Percentiles rank a stretch among this genome's conserved stretches.
These are phyloP conservation scores for Drosophila multiciliata DNA, from an alignment of 2,888 invertebrate genomes.

Conservation along the genomic window DNA sequence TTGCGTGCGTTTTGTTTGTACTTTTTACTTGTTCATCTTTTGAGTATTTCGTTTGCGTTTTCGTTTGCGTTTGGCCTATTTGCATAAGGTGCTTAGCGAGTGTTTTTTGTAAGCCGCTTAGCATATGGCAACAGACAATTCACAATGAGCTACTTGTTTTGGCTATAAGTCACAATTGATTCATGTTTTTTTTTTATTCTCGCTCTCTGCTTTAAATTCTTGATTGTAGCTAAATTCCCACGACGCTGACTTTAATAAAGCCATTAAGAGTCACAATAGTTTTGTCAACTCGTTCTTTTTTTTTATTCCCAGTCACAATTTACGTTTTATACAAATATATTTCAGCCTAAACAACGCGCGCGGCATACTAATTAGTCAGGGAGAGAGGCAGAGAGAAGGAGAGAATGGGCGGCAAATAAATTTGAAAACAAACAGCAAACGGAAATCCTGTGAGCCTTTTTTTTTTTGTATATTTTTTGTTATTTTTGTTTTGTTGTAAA, in stretches of 20 bases:
- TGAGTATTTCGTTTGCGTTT: conserved; percentile 17
- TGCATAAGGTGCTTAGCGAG: conserved; percentile 72
- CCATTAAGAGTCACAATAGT: conserved; percentile 50
- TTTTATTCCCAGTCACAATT: conserved; percentile 32
- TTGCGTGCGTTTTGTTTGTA: conserved; percentile 46
- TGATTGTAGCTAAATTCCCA: conserved; percentile 45
- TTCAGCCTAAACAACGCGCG: conserved; percentile 43
- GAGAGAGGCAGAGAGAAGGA: neutral
- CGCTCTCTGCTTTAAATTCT: conserved; percentile 1
- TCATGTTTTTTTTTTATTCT: conserved; percentile 7
- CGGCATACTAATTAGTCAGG: conserved; percentile 65
- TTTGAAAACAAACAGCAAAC: conserved; percentile 64
- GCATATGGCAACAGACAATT: conserved; percentile 46
- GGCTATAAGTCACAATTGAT: conserved; percentile 36
- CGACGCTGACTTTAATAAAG: conserved; percentile 56
- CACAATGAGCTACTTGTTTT: conserved; percentile 10
- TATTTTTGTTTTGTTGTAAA: neutral
- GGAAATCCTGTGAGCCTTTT: conserved; percentile 75
- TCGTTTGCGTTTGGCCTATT: conserved; percentile 47
- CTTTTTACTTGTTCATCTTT: conserved; percentile 15
- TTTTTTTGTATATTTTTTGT: neutral
- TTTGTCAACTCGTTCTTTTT: conserved; percentile 26
- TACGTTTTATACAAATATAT: conserved; percentile 49
- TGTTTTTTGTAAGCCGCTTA: conserved; percentile 67
- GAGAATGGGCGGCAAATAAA: conserved; percentile 45